Conservation (phyloP, 2,113 vertebrate genomes). For the Ondatra zibethicus region DNA sequence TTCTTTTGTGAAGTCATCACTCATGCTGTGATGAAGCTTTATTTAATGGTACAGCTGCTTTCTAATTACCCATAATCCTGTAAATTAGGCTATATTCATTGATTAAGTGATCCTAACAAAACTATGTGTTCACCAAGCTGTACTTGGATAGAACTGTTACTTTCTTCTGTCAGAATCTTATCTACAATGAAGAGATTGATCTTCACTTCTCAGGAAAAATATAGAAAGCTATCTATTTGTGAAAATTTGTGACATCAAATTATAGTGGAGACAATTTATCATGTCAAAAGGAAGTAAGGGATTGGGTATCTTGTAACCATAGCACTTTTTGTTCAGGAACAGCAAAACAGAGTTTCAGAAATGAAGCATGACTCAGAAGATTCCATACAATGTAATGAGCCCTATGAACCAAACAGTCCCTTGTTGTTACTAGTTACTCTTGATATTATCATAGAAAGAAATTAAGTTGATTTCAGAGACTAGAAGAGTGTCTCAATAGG, state of each 20-base stretch:
- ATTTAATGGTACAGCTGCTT: background rate
- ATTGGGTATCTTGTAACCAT: background rate
- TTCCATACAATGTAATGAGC: background rate
- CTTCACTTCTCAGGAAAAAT: background rate
- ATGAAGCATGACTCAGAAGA: background rate
- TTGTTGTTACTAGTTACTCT: background rate
- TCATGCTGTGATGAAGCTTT: background rate
- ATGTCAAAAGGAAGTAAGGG: background rate
- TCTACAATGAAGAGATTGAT: background rate
- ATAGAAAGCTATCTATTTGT: background rate
- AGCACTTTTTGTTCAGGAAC: background rate
- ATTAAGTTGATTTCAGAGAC: background rate
- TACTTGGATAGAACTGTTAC: background rate
- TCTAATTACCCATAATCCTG: background rate
- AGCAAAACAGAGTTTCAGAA: background rate
- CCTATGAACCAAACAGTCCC: accelerated
- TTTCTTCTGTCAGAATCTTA: background rate
- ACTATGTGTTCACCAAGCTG: background rate
- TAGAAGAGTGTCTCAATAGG: background rate
- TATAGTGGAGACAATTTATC: background rate
- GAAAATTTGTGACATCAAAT: background rate
- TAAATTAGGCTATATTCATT: too few species aligned
- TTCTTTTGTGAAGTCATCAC: background rate
- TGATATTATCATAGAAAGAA: background rate
- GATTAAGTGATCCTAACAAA: background rate